Evolutionary conservation across 2,113 vertebrate species (phyloP).

Genomic region (Trogon melanurus): DNA sequence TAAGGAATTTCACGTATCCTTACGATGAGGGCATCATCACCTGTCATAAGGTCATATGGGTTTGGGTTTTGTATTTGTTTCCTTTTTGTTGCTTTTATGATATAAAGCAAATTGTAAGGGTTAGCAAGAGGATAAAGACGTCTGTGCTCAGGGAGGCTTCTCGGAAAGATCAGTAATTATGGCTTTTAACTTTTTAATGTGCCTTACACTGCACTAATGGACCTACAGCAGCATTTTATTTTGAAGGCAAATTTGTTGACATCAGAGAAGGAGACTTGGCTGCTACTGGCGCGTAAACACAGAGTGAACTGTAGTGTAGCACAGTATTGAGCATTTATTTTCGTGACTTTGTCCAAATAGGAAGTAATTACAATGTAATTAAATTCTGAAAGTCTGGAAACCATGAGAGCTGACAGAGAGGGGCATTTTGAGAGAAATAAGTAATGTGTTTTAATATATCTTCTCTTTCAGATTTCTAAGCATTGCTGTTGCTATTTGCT

Average conservation of each 20-base stretch:
- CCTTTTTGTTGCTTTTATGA: not conserved
- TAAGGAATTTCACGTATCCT: not conserved
- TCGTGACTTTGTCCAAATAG: not conserved
- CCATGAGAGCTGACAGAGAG: not conserved
- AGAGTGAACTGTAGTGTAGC: not conserved
- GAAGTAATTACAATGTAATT: constrained; percentile 22
- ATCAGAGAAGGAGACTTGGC: not conserved
- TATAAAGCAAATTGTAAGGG: not conserved
- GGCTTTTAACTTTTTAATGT: not conserved
- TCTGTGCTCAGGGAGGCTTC: not conserved
- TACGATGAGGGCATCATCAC: not conserved
- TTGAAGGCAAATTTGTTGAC: not conserved
- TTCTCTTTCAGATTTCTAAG: not conserved
- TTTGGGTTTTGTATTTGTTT: not conserved
- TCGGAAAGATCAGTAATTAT: not conserved
- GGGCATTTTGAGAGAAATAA: not conserved
- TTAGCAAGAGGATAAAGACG: not conserved
- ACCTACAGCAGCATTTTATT: not conserved
- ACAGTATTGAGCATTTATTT: not conserved
- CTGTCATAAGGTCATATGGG: not conserved
- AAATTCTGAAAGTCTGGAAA: constrained; percentile 2
- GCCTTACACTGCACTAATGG: not conserved
- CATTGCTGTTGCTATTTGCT: not conserved
- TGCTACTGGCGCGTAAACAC: not conserved
- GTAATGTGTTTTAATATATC: not conserved